Evolutionary conservation across 2,797 vertebrate genomes (phyloP).

Genomic region (Dendrocincla fuliginosa): DNA sequence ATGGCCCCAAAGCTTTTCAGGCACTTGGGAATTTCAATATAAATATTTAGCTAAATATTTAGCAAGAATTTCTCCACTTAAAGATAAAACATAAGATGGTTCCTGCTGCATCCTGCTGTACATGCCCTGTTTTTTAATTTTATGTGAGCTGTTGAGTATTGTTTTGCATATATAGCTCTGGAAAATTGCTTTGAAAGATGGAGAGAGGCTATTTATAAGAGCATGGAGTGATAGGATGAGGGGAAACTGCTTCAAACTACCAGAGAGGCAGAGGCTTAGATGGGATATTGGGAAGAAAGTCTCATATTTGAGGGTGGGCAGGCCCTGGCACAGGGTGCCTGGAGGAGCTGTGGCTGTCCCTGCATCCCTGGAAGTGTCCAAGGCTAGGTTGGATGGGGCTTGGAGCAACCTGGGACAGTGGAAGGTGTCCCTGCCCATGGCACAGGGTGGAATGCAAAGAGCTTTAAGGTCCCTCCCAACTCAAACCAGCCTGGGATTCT

Average conservation of each 20-base stretch:
- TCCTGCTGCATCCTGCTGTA: neutral
- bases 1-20: neutral
- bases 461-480: accelerated
- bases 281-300: neutral
- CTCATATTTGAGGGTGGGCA: accelerated
- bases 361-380: neutral
- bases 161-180: accelerated
- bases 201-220: accelerated
- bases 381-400: neutral
- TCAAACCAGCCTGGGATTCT: too few species aligned
- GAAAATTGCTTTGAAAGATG: neutral
- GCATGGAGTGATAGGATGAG: neutral
- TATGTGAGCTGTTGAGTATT: neutral
- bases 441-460: accelerated
- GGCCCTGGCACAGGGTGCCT: accelerated
- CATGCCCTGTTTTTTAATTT: accelerated
- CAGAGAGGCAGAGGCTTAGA: accelerated
- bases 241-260: accelerated
- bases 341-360: neutral
- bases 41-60: conserved; percentile 33
- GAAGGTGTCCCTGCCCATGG: neutral
- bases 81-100: accelerated
- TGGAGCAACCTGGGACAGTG: neutral
- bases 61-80: neutral
- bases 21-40: neutral